A percentile compares a stretch with the other conserved stretches of the same genome.
phyloP scores from a whole-genome alignment of 2,113 vertebrate genomes.

The Leuciscus idus region DNA sequence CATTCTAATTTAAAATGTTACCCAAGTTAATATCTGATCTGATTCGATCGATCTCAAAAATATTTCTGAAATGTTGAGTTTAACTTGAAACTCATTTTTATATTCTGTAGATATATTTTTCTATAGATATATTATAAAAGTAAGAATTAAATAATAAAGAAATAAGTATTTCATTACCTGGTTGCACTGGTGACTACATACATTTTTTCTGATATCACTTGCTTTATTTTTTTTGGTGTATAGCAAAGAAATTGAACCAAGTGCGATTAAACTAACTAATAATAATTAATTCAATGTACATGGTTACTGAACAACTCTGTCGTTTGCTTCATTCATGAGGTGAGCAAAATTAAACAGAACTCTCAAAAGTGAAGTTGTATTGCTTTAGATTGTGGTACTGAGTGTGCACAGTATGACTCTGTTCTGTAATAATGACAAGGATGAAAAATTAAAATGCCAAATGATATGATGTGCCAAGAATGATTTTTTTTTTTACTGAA shows the following conservation, averaged over 20 bases:
- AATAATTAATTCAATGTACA: background rate
- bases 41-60: background rate
- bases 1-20: too few species aligned
- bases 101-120: background rate
- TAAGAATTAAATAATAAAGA: background rate
- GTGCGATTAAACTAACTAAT: background rate
- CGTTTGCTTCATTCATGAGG: background rate
- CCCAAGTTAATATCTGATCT: too few species aligned
- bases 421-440: background rate
- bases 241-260: background rate
- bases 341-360: background rate
- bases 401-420: background rate
- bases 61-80: background rate
- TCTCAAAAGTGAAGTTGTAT: background rate
- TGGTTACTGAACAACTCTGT: background rate
- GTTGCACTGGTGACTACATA: background rate
- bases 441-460: background rate
- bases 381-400: background rate
- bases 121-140: background rate
- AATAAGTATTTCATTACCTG: background rate
- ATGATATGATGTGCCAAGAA: background rate
- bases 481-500: background rate
- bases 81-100: background rate
- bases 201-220: background rate
- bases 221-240: background rate